These are phyloP conservation scores for Dendrolimus houi DNA, from an alignment of 2,888 invertebrate species.

Conservation along the genomic window DNA sequence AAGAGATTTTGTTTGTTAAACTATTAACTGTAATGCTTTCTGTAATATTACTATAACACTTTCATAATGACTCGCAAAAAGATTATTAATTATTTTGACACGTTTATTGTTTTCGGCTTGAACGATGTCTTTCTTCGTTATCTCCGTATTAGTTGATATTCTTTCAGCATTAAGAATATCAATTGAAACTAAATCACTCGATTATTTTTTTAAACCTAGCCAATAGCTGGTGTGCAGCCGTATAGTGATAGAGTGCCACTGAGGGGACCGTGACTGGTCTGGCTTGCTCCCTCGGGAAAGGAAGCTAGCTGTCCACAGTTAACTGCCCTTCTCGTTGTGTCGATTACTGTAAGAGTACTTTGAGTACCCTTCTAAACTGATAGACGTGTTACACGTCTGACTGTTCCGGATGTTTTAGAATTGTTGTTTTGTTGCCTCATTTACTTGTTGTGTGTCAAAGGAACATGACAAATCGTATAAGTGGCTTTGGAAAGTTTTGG, in stretches of 20 bases:
- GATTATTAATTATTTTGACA: no score
- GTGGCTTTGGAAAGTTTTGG: neutral
- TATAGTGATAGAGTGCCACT: conserved; percentile 16
- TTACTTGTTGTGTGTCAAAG: neutral
- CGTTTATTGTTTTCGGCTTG: no score
- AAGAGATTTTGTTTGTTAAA: no score
- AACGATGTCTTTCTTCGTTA: no score
- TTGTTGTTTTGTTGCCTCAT: conserved; percentile 11
- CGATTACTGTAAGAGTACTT: conserved; percentile 39
- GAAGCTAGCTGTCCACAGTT: conserved; percentile 60
- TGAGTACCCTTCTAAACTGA: conserved; percentile 67
- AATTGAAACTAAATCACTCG: no score
- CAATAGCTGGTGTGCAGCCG: conserved; percentile 18
- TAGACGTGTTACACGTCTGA: conserved; percentile 56
- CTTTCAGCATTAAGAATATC: no score
- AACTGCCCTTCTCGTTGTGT: conserved; percentile 70
- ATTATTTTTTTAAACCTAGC: no score
- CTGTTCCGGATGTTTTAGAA: conserved; percentile 36
- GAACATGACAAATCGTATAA: neutral
- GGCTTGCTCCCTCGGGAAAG: conserved; percentile 62
- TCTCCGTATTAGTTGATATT: no score
- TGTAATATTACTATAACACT: no score
- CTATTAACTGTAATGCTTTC: no score
- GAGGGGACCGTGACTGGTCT: conserved; percentile 24
- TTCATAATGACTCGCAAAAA: no score